These are phyloP conservation scores for Lycocerus yunnanus DNA, from an alignment of 2,888 invertebrate species.

Conservation along the genomic window DNA sequence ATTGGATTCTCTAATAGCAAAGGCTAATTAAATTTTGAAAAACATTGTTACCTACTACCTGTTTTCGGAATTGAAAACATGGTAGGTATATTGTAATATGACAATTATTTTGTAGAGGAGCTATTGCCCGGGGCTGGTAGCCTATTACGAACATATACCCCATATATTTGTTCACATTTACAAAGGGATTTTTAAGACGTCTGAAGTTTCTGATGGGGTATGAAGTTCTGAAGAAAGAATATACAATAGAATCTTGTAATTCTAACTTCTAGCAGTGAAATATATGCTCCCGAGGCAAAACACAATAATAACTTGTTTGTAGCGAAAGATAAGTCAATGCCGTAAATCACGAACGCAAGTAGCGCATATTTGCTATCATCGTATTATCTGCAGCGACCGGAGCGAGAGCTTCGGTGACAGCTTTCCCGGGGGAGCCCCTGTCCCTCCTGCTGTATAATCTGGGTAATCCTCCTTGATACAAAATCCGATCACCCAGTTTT, in stretches of 20 bases:
- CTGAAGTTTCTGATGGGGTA: neutral
- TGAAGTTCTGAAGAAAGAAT: slow-evolving; percentile 6
- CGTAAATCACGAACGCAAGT: slow-evolving; percentile 23
- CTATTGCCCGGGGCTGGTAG: neutral
- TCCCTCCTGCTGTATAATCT: slow-evolving; percentile 31
- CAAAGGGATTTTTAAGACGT: neutral
- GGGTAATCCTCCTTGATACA: slow-evolving; percentile 35
- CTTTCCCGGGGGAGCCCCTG: slow-evolving; percentile 27
- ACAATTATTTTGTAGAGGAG: neutral
- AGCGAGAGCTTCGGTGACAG: slow-evolving; percentile 31
- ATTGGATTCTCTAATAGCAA: neutral
- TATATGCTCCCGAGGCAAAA: slow-evolving; percentile 13
- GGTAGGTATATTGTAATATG: neutral
- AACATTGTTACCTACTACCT: neutral
- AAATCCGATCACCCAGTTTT: slow-evolving; percentile 33
- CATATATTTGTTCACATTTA: neutral
- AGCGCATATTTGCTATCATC: slow-evolving; percentile 27
- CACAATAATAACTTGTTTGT: slow-evolving; percentile 22
- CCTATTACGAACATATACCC: neutral
- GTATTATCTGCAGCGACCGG: slow-evolving; percentile 21
- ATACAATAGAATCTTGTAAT: slow-evolving; percentile 9
- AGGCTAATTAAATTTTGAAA: neutral
- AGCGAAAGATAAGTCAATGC: slow-evolving; percentile 20
- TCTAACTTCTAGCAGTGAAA: slow-evolving; percentile 10
- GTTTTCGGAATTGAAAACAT: neutral